Evolutionary conservation across 2,113 vertebrate species (phyloP).

Genomic region (Myiopsitta monachus): DNA sequence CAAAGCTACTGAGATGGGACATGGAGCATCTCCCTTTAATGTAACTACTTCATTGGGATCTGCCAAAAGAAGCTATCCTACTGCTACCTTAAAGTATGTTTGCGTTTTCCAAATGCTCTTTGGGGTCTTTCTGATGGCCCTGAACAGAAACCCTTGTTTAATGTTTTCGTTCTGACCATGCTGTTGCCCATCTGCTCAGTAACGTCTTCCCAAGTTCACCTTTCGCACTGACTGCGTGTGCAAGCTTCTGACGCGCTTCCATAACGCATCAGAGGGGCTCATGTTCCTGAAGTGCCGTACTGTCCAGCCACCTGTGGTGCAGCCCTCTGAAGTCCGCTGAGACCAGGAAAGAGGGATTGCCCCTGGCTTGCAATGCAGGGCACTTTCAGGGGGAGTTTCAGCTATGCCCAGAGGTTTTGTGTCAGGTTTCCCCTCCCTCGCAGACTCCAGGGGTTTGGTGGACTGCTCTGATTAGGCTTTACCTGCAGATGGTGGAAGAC

Average conservation of each 20-base stretch:
- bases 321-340: background rate
- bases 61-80: background rate
- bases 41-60: background rate
- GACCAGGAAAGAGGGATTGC: background rate
- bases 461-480: background rate
- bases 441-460: background rate
- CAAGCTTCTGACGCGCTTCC: background rate
- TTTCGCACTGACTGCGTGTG: background rate
- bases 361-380: background rate
- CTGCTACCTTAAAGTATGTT: background rate
- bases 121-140: background rate
- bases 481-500: fast-evolving
- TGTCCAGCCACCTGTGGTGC: background rate
- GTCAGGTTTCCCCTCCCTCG: fast-evolving
- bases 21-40: background rate
- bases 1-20: background rate
- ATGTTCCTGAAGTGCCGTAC: fast-evolving
- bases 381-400: background rate
- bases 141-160: background rate
- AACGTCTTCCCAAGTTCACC: background rate
- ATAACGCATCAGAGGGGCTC: background rate
- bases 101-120: background rate
- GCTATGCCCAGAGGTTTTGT: background rate
- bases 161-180: background rate
- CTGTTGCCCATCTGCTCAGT: background rate